These are phyloP conservation scores for Gastracanthus pulcherrimus DNA, from an alignment of 2,888 invertebrate genomes.

Conservation along the genomic window DNA sequence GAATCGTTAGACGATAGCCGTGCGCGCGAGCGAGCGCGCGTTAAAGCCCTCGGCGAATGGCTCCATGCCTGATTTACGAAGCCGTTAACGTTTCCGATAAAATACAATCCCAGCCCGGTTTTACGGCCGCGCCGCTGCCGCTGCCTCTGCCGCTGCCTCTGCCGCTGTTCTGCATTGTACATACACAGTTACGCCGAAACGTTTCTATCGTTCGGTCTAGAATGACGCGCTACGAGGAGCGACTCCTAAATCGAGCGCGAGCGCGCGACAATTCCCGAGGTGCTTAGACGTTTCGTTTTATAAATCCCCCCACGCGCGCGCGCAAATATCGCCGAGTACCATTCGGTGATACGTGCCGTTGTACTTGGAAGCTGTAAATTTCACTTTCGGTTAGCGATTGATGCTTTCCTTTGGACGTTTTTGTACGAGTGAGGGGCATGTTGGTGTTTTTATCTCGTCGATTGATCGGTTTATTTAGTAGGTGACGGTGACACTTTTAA, in stretches of 20 bases:
- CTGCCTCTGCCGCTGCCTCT: neutral
- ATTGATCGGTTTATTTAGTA: too few species aligned
- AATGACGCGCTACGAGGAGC: slow-evolving; percentile 18
- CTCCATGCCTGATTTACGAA: slow-evolving; percentile 71
- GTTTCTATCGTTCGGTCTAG: slow-evolving; percentile 36
- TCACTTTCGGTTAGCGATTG: neutral
- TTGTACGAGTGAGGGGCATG: too few species aligned
- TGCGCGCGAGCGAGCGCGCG: slow-evolving; percentile 40
- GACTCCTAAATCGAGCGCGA: slow-evolving; percentile 47
- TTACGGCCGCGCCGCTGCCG: slow-evolving; percentile 64
- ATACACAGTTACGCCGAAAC: slow-evolving; percentile 33
- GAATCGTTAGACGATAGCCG: slow-evolving; percentile 67
- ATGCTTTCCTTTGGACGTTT: neutral
- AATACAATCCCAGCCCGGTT: slow-evolving; percentile 70
- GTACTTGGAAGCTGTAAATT: neutral
- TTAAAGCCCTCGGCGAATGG: slow-evolving; percentile 66
- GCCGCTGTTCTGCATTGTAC: neutral
- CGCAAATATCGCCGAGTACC: neutral
- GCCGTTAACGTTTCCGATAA: slow-evolving; percentile 74
- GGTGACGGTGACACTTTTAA: too few species aligned
- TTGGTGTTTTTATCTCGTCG: too few species aligned
- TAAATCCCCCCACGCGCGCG: slow-evolving; percentile 18
- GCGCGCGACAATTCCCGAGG: slow-evolving; percentile 48
- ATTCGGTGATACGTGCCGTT: neutral
- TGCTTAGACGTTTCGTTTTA: slow-evolving; percentile 45